Percentiles rank a stretch among this genome's conserved stretches.
phyloP scores from a whole-genome alignment of 1,140 invertebrate species.

The Hormaphis cornu region DNA sequence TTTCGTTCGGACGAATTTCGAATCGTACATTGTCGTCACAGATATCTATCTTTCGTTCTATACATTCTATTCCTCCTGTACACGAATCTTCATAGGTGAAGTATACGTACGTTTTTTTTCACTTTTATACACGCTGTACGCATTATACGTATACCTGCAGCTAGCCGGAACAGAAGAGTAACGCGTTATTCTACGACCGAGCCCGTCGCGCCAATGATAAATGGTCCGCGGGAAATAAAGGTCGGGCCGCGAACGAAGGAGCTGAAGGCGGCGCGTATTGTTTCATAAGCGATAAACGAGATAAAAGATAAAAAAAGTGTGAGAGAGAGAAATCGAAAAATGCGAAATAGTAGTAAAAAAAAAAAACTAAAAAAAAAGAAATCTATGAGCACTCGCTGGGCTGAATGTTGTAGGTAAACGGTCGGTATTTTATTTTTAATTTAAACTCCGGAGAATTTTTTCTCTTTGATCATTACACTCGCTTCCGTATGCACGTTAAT shows the following conservation, averaged over 20 bases:
- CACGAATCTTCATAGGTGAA: background rate
- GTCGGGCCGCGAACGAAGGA: background rate
- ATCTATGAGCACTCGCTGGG: background rate
- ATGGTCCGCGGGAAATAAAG: slow-evolving; percentile 17
- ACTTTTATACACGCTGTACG: background rate
- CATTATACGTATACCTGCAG: background rate
- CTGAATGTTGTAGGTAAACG: background rate
- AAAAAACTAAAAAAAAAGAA: background rate
- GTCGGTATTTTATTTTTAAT: background rate
- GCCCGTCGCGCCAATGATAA: slow-evolving; percentile 6
- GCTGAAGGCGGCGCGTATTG: background rate
- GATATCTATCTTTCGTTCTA: too few relatives aligned
- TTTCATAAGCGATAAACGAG: background rate
- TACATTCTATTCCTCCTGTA: too few relatives aligned
- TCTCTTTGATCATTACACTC: background rate
- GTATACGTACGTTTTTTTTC: background rate
- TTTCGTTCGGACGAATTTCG: too few relatives aligned
- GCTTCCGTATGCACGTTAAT: background rate
- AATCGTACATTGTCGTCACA: background rate
- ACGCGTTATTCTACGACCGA: slow-evolving; percentile 20
- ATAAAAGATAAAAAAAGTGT: slow-evolving; percentile 1
- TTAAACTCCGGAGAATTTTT: background rate
- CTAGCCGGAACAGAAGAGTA: background rate
- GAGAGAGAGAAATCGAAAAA: too few relatives aligned
- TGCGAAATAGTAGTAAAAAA: background rate